phyloP scores from a whole-genome alignment of 2,888 invertebrate genomes.

The Chymomyza caudatula region DNA sequence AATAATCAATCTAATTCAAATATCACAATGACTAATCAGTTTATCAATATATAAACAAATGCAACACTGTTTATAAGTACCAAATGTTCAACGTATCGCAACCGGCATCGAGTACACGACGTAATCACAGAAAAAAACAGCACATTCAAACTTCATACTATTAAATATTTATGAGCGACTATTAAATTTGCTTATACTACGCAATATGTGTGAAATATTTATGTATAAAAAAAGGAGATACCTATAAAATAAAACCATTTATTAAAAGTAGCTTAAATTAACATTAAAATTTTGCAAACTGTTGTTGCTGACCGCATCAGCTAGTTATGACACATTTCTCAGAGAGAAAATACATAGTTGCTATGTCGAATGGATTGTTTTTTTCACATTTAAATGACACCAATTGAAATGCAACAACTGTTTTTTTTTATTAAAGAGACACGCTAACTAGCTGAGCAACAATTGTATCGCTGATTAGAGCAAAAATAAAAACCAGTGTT shows the following conservation, averaged over 20 bases:
- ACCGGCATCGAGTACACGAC: not conserved
- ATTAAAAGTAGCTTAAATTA: not conserved
- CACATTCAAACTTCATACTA: not conserved
- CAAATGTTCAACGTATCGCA: not conserved
- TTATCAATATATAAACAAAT: not conserved
- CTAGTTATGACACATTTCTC: not conserved
- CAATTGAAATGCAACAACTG: not conserved
- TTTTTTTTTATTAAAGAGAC: not conserved
- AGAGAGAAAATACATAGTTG: not conserved
- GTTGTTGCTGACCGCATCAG: not conserved
- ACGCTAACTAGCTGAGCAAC: constrained; percentile 12
- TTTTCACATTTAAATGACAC: not conserved
- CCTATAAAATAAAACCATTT: not conserved
- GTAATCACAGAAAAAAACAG: not conserved
- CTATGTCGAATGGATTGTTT: not conserved
- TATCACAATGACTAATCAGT: not conserved
- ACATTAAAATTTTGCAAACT: not conserved
- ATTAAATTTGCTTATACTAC: not conserved
- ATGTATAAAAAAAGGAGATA: not conserved
- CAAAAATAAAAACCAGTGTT: not conserved
- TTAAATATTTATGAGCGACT: not conserved
- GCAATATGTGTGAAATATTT: not conserved
- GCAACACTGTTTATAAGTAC: not conserved
- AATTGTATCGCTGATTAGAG: constrained; percentile 20
- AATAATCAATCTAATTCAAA: not conserved